Conservation (phyloP, 1,140 invertebrate genomes). For the Cylas formicarius region DNA sequence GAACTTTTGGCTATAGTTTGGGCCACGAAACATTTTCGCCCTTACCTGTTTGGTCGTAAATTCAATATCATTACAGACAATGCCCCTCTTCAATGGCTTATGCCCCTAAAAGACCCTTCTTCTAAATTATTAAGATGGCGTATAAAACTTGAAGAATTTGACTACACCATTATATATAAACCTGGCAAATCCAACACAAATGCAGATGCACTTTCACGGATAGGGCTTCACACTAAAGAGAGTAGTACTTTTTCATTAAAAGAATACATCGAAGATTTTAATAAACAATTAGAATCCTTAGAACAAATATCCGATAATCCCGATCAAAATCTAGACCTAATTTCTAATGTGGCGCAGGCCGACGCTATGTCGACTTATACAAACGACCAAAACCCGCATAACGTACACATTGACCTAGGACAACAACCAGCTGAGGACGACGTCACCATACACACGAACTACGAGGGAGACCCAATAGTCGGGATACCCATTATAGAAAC, state of each 20-base stretch:
- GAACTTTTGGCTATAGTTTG: conserved; percentile 5
- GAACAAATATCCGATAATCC: no score
- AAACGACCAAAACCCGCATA: no score
- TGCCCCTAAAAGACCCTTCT: conserved; percentile 11
- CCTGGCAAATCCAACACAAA: conserved; percentile 12
- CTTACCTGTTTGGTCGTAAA: conserved; percentile 10
- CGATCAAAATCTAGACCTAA: no score
- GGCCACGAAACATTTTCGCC: conserved; percentile 10
- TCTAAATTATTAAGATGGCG: conserved; percentile 13
- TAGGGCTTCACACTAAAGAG: conserved; percentile 7
- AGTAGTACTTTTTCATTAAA: no score
- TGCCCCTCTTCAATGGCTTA: conserved; percentile 13
- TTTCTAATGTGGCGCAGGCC: no score
- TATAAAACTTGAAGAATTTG: conserved; percentile 15
- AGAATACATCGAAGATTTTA: no score
- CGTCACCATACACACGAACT: no score
- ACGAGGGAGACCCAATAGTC: conserved; percentile 13
- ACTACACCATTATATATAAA: conserved; percentile 12
- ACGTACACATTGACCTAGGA: no score
- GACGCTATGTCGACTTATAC: no score
- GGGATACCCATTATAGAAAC: conserved; percentile 6
- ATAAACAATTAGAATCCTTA: no score
- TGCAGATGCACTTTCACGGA: conserved; percentile 13
- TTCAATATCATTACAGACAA: conserved; percentile 13
- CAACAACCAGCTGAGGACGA: background rate